Evolutionary conservation across 2,797 vertebrate genomes (phyloP).

Genomic region (Poliocrania exsul): DNA sequence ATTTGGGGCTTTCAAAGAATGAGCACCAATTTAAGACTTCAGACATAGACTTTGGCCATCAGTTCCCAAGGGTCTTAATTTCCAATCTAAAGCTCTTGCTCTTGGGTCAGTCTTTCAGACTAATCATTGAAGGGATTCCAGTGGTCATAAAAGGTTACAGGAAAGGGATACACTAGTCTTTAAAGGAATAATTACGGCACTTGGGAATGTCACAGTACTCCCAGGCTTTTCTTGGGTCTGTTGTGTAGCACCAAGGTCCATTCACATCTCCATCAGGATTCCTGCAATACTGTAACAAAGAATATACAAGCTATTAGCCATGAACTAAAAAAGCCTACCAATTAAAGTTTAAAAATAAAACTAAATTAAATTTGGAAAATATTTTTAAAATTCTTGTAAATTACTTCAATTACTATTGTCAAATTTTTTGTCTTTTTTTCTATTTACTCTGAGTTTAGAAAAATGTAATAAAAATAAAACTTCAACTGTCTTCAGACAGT

Average conservation of each 20-base stretch:
- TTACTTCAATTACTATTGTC: neutral
- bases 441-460: neutral
- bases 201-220: constrained; percentile 91
- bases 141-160: neutral
- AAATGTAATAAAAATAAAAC: neutral
- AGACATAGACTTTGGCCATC: neutral
- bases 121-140: neutral
- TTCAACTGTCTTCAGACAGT: neutral
- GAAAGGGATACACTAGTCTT: neutral
- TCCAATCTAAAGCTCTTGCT: neutral
- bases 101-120: neutral
- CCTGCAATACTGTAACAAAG: constrained; percentile 85
- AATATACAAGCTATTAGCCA: neutral
- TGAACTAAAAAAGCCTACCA: neutral
- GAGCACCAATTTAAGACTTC: neutral
- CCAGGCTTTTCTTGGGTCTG: constrained; percentile 82
- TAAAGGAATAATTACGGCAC: constrained; percentile 82
- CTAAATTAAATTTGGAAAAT: neutral
- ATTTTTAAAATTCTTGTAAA: neutral
- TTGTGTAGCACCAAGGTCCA: constrained; percentile 97
- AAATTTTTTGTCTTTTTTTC: neutral
- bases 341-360: neutral
- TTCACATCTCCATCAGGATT: constrained; percentile 90
- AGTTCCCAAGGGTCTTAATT: neutral
- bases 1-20: neutral